These are phyloP conservation scores for Oryzias melastigma DNA, from an alignment of 2,113 vertebrate genomes.

Conservation along the genomic window DNA sequence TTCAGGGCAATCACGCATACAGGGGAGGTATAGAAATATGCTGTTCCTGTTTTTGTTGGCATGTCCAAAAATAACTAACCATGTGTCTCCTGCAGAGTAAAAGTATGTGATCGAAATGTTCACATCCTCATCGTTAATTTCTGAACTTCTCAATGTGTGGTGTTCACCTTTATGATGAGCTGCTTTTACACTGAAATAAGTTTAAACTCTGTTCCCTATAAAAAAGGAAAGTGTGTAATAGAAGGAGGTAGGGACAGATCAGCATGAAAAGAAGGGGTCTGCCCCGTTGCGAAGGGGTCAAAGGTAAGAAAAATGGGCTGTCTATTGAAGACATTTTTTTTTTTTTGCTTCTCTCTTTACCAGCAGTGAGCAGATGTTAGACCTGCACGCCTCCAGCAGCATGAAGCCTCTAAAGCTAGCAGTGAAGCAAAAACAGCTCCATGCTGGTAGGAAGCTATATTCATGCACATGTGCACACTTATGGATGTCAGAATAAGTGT, in stretches of 20 bases:
- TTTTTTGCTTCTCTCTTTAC: conserved; percentile 26
- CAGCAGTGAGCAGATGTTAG: conserved; percentile 68
- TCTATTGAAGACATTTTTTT: conserved; percentile 12
- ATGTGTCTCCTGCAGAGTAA: no score
- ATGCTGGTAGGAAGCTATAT: not conserved
- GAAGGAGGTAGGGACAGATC: not conserved
- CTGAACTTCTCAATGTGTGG: no score
- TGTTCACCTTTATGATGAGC: no score
- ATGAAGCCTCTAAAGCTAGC: conserved; percentile 40
- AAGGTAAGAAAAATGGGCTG: conserved; percentile 31
- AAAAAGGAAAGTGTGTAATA: not conserved
- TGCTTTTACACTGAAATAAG: no score
- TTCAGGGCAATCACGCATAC: no score
- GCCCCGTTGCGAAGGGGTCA: conserved; percentile 15
- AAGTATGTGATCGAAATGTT: no score
- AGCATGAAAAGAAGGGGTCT: not conserved
- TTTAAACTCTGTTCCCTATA: no score
- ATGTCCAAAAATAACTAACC: no score
- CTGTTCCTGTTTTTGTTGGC: no score
- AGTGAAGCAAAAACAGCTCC: conserved; percentile 13
- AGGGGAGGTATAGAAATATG: no score
- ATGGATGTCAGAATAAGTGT: not conserved
- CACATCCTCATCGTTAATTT: no score
- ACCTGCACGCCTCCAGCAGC: conserved; percentile 51
- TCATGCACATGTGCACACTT: not conserved